A percentile compares a stretch with the other conserved stretches of the same genome.
Conservation (phyloP, 2,888 invertebrate species). For the Perizoma affinitatum region DNA sequence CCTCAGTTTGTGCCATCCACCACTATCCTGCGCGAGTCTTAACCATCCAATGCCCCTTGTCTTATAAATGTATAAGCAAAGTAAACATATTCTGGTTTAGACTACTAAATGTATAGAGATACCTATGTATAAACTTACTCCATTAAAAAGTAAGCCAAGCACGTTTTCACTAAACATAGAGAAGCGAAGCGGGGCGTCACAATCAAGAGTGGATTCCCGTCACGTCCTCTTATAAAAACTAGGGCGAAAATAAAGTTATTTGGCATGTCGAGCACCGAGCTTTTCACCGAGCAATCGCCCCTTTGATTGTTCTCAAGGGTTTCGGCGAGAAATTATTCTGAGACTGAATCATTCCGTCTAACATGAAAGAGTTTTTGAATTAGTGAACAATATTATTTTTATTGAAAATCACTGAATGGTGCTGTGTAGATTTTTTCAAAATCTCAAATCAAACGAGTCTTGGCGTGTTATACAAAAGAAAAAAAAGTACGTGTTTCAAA, state of each 20-base stretch:
- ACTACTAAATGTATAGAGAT: background rate
- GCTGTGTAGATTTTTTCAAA: no score
- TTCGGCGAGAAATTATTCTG: slow-evolving; percentile 11
- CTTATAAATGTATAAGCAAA: no score
- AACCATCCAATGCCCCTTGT: no score
- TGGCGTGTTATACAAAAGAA: no score
- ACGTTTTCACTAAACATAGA: slow-evolving; percentile 30
- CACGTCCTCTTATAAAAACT: slow-evolving; percentile 32
- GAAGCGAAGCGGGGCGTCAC: slow-evolving; percentile 9
- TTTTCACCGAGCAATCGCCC: slow-evolving; percentile 2
- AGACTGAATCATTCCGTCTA: background rate
- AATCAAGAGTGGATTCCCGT: slow-evolving; percentile 23
- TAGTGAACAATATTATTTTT: no score
- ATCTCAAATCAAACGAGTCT: no score
- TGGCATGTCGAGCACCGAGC: slow-evolving; percentile 29
- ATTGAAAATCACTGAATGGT: no score
- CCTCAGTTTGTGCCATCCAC: no score
- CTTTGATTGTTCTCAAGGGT: slow-evolving; percentile 31
- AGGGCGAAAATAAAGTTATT: slow-evolving; percentile 34
- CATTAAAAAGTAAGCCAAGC: slow-evolving; percentile 29
- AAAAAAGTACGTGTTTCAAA: no score
- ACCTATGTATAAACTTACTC: background rate
- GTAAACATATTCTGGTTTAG: background rate
- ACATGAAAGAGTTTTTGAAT: no score
- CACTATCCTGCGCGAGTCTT: no score